Conservation (phyloP, 2,113 vertebrate genomes). For the Lepus europaeus region DNA sequence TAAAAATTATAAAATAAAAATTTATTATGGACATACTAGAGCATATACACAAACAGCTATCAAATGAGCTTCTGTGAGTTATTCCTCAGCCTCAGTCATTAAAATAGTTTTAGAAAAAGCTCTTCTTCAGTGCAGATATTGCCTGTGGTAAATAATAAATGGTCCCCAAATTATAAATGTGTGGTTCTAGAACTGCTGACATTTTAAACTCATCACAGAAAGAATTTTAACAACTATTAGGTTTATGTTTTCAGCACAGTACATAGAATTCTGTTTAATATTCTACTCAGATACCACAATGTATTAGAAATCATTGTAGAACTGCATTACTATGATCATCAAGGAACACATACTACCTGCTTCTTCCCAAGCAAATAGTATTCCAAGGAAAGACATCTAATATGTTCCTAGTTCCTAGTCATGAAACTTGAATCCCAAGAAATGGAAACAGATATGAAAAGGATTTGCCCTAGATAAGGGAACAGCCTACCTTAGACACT, state of each 20-base stretch:
- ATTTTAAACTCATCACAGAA: conserved; percentile 17
- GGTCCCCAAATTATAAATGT: background rate
- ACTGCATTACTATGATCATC: background rate
- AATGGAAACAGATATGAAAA: conserved; percentile 28
- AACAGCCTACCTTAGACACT: background rate
- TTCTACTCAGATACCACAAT: conserved; percentile 17
- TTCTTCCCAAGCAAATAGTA: background rate
- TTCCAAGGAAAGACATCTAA: background rate
- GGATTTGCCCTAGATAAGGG: background rate
- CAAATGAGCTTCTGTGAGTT: background rate
- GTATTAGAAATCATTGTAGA: background rate
- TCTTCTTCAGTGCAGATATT: background rate
- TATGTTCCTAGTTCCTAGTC: background rate
- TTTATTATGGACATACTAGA: conserved; percentile 9
- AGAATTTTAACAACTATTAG: conserved; percentile 18
- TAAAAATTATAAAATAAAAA: conserved; percentile 56
- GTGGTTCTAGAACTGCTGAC: background rate
- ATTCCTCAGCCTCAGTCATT: background rate
- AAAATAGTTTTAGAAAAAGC: conserved; percentile 39
- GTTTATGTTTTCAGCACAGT: background rate
- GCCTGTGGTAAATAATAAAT: conserved; percentile 19
- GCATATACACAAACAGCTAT: conserved; percentile 19
- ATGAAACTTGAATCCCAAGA: background rate
- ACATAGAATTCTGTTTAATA: background rate
- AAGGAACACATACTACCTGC: background rate